Evolutionary conservation across 2,113 vertebrate species (phyloP), one percentile per base, ranked within the genome.

Genomic region (Leucopsar rothschildi): DNA sequence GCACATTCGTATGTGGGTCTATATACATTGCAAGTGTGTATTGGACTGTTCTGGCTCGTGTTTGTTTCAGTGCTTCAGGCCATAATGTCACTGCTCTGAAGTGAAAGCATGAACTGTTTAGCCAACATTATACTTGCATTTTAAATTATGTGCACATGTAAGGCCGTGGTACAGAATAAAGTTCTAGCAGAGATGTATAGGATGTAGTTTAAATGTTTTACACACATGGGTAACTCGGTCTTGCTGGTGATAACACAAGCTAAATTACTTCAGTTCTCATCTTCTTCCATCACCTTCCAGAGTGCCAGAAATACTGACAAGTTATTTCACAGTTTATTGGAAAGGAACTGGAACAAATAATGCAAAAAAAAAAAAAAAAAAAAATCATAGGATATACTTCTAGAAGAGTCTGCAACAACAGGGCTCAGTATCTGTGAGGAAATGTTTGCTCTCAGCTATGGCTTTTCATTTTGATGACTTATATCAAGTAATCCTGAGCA

Each of bases 311-410:
- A 90, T 64, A 87, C 63, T 65, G 85, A 72, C 79, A 94, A 85
- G 78, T 85, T 80, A 86, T 96, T 92, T 94, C 90, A 80, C 93
- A 95, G 63, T 69, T 93, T 90, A 80, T 53, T 93, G 88, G 45
- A 45, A 88, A 92, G 50, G 71, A 92, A 88, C 64, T 33, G 39
- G 75, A 85, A 90, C 61, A 79, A 82, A 49, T 76, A 5, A 85
- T 52, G 49, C 55, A 72, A 69, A 72, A 88, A 93, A 52, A 52
- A 27, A 47, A 24, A 50, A 27, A 24, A 50, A 27, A 15, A 50
- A 6, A 12, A 61, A 61, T 56, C 9, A 8, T 12, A n/a, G 14
- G 18, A 15, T 79, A 27, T 75, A 16, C 86, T 82, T 87, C 75
- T 76, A 65, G 71, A 80, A 53, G 70, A 56, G 20, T 57, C 25